Percentiles rank a stretch among this genome's conserved stretches.
Conservation (phyloP, 2,797 vertebrate genomes). For the Hoplostethus atlanticus region DNA sequence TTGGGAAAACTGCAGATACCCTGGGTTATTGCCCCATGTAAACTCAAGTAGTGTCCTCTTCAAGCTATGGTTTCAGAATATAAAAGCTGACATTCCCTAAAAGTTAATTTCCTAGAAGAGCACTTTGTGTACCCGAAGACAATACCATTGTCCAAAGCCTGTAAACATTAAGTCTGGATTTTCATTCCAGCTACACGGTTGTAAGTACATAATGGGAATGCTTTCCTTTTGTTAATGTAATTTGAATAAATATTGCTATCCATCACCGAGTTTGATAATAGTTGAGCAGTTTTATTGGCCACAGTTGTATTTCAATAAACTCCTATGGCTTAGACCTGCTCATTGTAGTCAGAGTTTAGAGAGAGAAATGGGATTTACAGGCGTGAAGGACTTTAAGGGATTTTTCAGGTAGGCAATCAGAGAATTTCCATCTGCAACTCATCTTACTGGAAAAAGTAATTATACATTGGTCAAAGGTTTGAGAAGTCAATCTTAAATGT, state of each 20-base stretch:
- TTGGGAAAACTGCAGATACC: no score
- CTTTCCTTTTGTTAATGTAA: background rate
- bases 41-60: no score
- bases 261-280: background rate
- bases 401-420: background rate
- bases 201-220: constrained; percentile 4
- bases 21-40: no score
- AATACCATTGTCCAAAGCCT: constrained; percentile 26
- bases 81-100: no score
- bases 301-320: background rate
- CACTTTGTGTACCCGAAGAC: constrained; percentile 6
- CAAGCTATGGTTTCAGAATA: no score
- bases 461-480: constrained; percentile 32
- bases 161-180: background rate
- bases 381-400: background rate
- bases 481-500: constrained; percentile 10
- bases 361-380: constrained; percentile 19
- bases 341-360: background rate
- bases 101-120: constrained; percentile 14
- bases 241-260: constrained; percentile 7
- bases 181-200: background rate
- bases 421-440: background rate
- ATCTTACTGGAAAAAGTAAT: constrained; percentile 33
- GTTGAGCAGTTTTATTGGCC: background rate
- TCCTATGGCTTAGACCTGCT: constrained; percentile 4